A percentile compares a stretch with the other conserved stretches of the same genome.
phyloP scores from a whole-genome alignment of 2,797 vertebrate genomes.

The Chaenodraco wilsoni region DNA sequence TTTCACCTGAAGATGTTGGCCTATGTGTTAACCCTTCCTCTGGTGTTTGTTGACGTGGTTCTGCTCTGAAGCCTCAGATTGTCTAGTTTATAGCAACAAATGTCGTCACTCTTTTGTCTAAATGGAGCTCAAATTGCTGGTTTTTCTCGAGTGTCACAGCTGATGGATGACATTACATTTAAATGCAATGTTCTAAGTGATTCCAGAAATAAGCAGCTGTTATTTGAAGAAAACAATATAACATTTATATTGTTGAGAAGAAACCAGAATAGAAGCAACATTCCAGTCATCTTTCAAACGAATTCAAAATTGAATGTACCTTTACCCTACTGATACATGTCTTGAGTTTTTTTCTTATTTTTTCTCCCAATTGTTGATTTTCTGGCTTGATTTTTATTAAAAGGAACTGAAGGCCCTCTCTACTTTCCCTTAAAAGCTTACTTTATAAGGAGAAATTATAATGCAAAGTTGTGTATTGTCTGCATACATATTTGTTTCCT shows the following conservation, averaged over 20 bases:
- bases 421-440: not conserved
- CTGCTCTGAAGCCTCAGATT: slow-evolving; percentile 32
- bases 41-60: slow-evolving; percentile 49
- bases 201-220: slow-evolving; percentile 27
- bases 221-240: not conserved
- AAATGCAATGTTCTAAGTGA: slow-evolving; percentile 21
- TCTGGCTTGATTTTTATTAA: not conserved
- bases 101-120: slow-evolving; percentile 8
- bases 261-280: slow-evolving; percentile 1
- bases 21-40: slow-evolving; percentile 32
- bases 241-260: slow-evolving; percentile 3
- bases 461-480: not conserved
- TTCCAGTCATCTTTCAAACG: not conserved
- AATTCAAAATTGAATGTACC: not conserved
- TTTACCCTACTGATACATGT: not conserved
- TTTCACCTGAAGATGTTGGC: slow-evolving; percentile 48
- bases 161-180: slow-evolving; percentile 48
- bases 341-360: not conserved
- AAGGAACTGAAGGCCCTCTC: not conserved
- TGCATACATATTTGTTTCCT: not conserved
- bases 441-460: not conserved
- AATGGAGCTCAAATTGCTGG: slow-evolving; percentile 24
- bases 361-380: not conserved
- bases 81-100: slow-evolving; percentile 25
- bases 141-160: slow-evolving; percentile 40